These are phyloP conservation scores for Lanius collurio DNA, from an alignment of 2,113 vertebrate species.

Conservation along the genomic window DNA sequence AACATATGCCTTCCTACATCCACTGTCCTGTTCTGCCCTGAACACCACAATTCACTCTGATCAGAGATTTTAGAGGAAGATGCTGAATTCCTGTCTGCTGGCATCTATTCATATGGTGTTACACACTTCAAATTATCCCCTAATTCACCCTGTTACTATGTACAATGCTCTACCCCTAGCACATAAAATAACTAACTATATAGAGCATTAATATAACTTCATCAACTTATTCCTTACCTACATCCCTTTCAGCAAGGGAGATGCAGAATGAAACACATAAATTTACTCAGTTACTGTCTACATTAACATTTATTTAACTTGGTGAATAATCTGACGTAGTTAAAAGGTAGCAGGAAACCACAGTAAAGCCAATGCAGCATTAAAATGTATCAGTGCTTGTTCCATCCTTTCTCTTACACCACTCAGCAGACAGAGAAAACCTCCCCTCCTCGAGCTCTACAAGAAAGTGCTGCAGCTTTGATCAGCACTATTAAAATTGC, in stretches of 20 bases:
- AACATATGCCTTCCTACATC: slow-evolving; percentile 3
- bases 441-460: background rate
- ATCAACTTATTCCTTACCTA: background rate
- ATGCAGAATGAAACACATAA: background rate
- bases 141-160: background rate
- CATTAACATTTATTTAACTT: background rate
- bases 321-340: background rate
- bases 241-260: background rate
- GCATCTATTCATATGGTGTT: background rate
- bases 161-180: background rate
- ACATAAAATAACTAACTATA: background rate
- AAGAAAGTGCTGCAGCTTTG: background rate
- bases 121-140: background rate
- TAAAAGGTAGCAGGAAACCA: background rate
- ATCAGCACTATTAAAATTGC: background rate
- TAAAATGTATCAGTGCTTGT: background rate
- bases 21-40: slow-evolving; percentile 45
- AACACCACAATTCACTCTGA: slow-evolving; percentile 31
- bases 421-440: background rate
- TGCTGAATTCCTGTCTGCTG: background rate
- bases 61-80: slow-evolving; percentile 35
- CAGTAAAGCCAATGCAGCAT: background rate
- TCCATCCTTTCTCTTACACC: background rate
- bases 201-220: background rate
- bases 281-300: background rate